A percentile compares a stretch with the other conserved stretches of the same genome.
phyloP scores from a whole-genome alignment of 1,140 invertebrate genomes.

The Cyphomyrmex costatus region DNA sequence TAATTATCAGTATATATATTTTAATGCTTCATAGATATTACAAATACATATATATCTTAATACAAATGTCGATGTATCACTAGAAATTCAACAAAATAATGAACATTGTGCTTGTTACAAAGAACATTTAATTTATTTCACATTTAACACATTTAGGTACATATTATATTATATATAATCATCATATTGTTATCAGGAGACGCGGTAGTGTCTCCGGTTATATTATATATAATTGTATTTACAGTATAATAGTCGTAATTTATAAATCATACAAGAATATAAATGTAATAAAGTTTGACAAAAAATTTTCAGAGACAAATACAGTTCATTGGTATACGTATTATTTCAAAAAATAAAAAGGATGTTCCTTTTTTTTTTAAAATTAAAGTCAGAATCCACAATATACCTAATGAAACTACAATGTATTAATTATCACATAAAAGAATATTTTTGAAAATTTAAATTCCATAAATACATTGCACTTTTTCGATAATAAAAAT shows the following conservation, averaged over 20 bases:
- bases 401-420: too few species aligned
- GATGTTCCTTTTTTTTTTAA: too few species aligned
- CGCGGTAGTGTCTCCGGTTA: too few species aligned
- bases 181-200: too few species aligned
- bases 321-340: too few species aligned
- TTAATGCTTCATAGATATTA: neutral
- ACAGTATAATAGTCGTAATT: neutral
- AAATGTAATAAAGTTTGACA: neutral
- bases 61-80: neutral
- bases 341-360: neutral
- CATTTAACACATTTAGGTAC: too few species aligned
- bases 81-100: neutral
- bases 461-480: neutral
- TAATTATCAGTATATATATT: neutral
- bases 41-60: conserved; percentile 5
- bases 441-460: neutral
- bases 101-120: neutral
- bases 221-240: neutral
- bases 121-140: conserved; percentile 23
- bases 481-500: neutral
- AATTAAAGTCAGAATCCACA: too few species aligned
- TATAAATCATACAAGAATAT: neutral
- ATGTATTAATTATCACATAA: too few species aligned
- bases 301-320: neutral
- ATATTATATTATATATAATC: too few species aligned